phyloP scores from a whole-genome alignment of 2,113 vertebrate species.

The Oreochromis tanganicae region DNA sequence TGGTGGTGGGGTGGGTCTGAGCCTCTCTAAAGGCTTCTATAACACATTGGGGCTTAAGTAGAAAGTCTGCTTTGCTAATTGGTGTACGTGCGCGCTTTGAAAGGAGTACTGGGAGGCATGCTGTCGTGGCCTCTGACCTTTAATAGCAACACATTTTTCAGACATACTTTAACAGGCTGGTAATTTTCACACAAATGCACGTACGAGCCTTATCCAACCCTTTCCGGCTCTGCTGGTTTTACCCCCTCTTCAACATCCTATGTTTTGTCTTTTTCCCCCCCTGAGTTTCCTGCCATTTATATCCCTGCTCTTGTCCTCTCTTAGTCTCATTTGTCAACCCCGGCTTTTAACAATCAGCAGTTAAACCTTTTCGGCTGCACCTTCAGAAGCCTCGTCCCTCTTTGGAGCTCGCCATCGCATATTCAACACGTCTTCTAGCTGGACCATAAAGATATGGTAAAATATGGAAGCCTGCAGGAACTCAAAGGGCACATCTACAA shows the following conservation, averaged over 20 bases:
- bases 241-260: background rate
- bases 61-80: background rate
- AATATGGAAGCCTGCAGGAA: conserved; percentile 61
- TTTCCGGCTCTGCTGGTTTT: background rate
- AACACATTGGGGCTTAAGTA: background rate
- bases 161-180: background rate
- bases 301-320: background rate
- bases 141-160: conserved; percentile 1
- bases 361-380: background rate
- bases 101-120: background rate
- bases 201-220: background rate
- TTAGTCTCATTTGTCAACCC: background rate
- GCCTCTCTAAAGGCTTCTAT: background rate
- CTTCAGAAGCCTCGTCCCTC: background rate
- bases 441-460: conserved; percentile 56
- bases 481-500: conserved; percentile 47
- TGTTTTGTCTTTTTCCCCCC: background rate
- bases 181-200: background rate
- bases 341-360: background rate
- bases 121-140: conserved; percentile 24
- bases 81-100: background rate
- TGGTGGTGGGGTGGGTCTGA: conserved; percentile 15
- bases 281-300: background rate
- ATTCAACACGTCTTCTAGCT: conserved; percentile 35
- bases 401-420: background rate